These are phyloP conservation scores for Drosophila vallismaia DNA, from an alignment of 2,888 invertebrate species.

Conservation along the genomic window DNA sequence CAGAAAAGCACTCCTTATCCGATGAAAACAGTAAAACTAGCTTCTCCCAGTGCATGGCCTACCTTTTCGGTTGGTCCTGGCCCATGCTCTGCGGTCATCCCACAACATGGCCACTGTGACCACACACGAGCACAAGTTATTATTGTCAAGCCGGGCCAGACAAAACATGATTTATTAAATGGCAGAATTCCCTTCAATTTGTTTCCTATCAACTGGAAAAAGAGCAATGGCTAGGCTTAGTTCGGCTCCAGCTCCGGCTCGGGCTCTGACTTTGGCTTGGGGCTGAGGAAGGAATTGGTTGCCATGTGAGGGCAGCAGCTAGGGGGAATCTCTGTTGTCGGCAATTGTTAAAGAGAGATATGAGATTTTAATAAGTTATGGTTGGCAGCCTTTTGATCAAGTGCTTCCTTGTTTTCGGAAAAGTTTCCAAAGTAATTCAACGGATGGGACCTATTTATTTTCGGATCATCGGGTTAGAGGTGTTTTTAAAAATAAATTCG, in stretches of 20 bases:
- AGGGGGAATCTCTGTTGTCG: slow-evolving; percentile 34
- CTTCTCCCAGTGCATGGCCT: slow-evolving; percentile 36
- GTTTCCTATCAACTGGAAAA: slow-evolving; percentile 79
- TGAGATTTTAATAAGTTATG: slow-evolving; percentile 65
- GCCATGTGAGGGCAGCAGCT: slow-evolving; percentile 12
- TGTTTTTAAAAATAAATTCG: background rate
- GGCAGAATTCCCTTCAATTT: slow-evolving; percentile 78
- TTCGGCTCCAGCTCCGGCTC: background rate
- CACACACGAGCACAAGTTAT: slow-evolving; percentile 76
- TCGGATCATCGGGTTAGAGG: background rate
- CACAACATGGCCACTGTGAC: slow-evolving; percentile 69
- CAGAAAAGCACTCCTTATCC: background rate
- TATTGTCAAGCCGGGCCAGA: slow-evolving; percentile 77
- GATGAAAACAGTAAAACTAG: background rate
- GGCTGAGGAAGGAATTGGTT: slow-evolving; percentile 6
- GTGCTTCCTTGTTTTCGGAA: background rate
- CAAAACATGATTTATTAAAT: slow-evolving; percentile 79
- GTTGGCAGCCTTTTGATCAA: slow-evolving; percentile 34
- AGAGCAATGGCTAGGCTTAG: slow-evolving; percentile 38
- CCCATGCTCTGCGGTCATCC: slow-evolving; percentile 49
- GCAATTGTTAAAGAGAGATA: slow-evolving; percentile 57
- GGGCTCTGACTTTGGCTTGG: too few relatives aligned
- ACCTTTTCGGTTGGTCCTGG: slow-evolving; percentile 53
- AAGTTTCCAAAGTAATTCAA: background rate
- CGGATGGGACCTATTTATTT: background rate